A percentile compares a stretch with the other conserved stretches of the same genome.
Conservation (phyloP, 2,888 invertebrate species). For the Reticulitermes lucifugus region DNA sequence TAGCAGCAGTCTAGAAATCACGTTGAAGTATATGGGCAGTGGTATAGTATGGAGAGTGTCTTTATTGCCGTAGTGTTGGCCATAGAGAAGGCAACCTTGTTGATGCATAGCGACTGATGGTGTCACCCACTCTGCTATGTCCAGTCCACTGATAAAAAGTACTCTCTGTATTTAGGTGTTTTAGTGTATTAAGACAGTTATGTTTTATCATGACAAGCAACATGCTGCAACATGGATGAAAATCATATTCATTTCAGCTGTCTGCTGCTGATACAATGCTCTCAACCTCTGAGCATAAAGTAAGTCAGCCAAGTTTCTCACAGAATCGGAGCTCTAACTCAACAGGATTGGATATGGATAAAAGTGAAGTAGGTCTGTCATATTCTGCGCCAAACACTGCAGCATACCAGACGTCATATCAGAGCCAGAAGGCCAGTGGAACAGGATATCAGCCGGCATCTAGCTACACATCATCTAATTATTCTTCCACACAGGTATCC, state of each 20-base stretch:
- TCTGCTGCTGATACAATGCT: constrained; percentile 52
- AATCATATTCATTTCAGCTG: constrained; percentile 36
- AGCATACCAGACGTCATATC: constrained; percentile 57
- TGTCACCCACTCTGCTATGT: no score
- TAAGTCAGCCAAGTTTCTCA: constrained; percentile 51
- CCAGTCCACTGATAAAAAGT: no score
- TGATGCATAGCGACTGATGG: no score
- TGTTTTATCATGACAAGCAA: no score
- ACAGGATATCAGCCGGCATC: constrained; percentile 54
- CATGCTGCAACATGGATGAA: no score
- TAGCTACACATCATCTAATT: constrained; percentile 55
- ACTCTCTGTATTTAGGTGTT: no score
- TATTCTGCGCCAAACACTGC: constrained; percentile 52
- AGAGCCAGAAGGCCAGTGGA: constrained; percentile 59
- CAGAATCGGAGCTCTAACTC: constrained; percentile 51
- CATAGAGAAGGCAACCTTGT: no score
- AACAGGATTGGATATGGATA: constrained; percentile 52
- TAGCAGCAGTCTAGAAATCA: no score
- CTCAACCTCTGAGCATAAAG: constrained; percentile 52
- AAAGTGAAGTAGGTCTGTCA: constrained; percentile 53
- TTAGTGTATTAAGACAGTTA: no score
- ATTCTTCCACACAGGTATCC: constrained; percentile 54
- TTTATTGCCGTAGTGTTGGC: no score
- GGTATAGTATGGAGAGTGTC: no score
- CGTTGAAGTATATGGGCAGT: no score